Base-by-base conservation (phyloP, 2,797 vertebrate species). In the Typhlichthys eigenmanni region DNA sequence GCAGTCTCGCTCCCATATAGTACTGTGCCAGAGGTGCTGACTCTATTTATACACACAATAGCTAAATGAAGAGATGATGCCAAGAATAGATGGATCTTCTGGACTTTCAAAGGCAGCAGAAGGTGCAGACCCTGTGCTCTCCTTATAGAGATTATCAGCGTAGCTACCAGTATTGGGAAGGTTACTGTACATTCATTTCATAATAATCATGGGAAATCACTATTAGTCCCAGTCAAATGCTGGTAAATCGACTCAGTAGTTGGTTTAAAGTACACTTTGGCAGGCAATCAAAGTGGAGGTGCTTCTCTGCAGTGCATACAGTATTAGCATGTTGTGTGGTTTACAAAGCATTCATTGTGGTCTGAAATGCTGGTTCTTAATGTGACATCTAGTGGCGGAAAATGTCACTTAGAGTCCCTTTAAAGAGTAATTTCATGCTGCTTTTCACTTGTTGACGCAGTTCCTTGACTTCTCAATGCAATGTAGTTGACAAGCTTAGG, bases 41-140 rank as follows among this genome's bases (percentile, higher is more conserved):
- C 70, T 67, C 67, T 86, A 82, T 86, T 84, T 80, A 76, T 80
- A 79, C 71, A 74, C 68, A 56, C 66, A 55, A 46, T 16, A 82
- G 71, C 68, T 81, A 82, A 82, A 85, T 71, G 38, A 52, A 80
- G 79, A 75, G 53, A 74, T 32, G 62, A 57, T 81, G 75, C 69
- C 74, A 82, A 75, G 62, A 81, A 80, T 78, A 80, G 69, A 77
- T 29, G 24, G 4, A 29, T 29, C 24, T 29, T 29, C 24, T 29
- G 68, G 63, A 51, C 47, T 68, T 70, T 75, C 67, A 82, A 74
- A 79, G 43, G 68, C 24, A 64, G 53, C 49, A 72, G 58, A 68
- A 69, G 24, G 17, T 24, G 8, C 54, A 17, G 13, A 14, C 11
- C 54, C 29, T 71, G 53, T 46, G 60, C n/a, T 60, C 29, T 57